These are phyloP conservation scores for Ambastaia sidthimunki DNA, from an alignment of 2,797 vertebrate genomes.

Conservation along the genomic window DNA sequence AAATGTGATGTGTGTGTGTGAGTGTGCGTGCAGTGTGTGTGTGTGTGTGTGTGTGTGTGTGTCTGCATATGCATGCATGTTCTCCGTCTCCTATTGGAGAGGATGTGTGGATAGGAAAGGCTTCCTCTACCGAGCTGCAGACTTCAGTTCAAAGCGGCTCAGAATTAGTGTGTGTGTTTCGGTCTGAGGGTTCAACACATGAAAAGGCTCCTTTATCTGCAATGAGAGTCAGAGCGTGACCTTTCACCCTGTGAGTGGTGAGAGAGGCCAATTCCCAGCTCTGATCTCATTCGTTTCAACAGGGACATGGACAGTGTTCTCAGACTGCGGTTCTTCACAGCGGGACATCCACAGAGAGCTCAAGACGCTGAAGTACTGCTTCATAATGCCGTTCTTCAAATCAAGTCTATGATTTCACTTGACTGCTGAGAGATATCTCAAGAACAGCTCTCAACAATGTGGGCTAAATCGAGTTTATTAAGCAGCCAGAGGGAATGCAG, in stretches of 20 bases:
- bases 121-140: slow-evolving; percentile 19
- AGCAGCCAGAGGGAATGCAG: not conserved
- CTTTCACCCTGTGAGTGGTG: slow-evolving; percentile 74
- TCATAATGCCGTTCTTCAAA: not conserved
- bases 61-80: not conserved
- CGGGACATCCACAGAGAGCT: slow-evolving; percentile 19
- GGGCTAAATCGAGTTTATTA: not conserved
- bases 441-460: not conserved
- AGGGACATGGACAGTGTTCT: slow-evolving; percentile 70
- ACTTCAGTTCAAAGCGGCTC: slow-evolving; percentile 71
- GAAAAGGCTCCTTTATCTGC: slow-evolving; percentile 79
- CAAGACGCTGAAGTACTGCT: not conserved
- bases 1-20: not conserved
- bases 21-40: too few species aligned
- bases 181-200: slow-evolving; percentile 72
- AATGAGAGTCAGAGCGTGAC: slow-evolving; percentile 70
- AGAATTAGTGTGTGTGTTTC: slow-evolving; percentile 68
- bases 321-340: slow-evolving; percentile 22
- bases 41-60: too few species aligned
- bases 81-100: slow-evolving; percentile 31
- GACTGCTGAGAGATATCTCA: not conserved
- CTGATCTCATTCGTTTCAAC: slow-evolving; percentile 74
- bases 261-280: slow-evolving; percentile 70
- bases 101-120: slow-evolving; percentile 46
- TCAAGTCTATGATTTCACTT: not conserved